These are phyloP conservation scores for Bombus sibiricus DNA, from an alignment of 1,140 invertebrate genomes.

Conservation along the genomic window DNA sequence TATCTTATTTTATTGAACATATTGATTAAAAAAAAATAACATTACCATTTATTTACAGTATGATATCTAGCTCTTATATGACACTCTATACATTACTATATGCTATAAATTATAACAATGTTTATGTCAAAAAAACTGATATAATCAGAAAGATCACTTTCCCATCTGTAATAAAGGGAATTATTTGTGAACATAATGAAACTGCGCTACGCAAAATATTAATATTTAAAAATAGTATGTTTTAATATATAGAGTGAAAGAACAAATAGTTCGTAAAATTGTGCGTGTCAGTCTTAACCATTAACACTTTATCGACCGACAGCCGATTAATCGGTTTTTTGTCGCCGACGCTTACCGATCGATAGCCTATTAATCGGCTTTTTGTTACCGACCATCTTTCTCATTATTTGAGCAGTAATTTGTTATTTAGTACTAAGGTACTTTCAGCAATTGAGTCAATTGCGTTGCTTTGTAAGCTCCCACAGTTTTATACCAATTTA, in stretches of 20 bases:
- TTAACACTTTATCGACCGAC: not conserved
- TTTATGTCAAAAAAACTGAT: slow-evolving; percentile 3
- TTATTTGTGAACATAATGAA: not conserved
- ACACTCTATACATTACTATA: slow-evolving; percentile 7
- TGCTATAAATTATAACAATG: slow-evolving; percentile 28
- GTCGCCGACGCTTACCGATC: no score
- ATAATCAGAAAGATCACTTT: not conserved
- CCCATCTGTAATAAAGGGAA: not conserved
- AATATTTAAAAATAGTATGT: not conserved
- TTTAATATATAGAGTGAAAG: slow-evolving; percentile 1
- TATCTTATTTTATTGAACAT: slow-evolving; percentile 17
- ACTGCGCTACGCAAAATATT: not conserved
- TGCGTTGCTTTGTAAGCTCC: no score
- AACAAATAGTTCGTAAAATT: slow-evolving; percentile 21
- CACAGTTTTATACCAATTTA: no score
- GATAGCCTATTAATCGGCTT: no score
- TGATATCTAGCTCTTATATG: slow-evolving; percentile 10
- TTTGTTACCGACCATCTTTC: no score
- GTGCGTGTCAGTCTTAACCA: slow-evolving; percentile 54
- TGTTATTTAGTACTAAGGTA: no score
- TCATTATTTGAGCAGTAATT: no score
- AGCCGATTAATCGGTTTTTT: no score
- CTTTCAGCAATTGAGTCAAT: no score
- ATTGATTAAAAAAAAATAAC: slow-evolving; percentile 47
- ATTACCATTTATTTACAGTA: slow-evolving; percentile 47